Evolutionary conservation across 2,888 invertebrate species (phyloP), one percentile per base, ranked within the genome.

Genomic region (Mactromeris polynyma): DNA sequence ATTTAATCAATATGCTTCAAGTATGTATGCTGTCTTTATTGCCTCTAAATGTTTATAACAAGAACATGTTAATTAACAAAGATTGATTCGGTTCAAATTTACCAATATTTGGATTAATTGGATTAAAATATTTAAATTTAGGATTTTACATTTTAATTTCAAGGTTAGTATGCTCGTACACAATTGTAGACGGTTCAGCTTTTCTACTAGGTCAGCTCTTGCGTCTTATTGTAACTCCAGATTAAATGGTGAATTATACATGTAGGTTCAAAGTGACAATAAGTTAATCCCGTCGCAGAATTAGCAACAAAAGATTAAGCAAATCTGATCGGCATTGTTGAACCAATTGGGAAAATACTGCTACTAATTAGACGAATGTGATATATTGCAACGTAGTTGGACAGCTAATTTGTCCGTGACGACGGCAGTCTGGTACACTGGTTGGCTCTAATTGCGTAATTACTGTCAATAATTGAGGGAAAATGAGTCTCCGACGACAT

Each of bases 401-500:
- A 26, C 58, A 7, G 3, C 21, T 26, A 21, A 9, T 0, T 4
- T 64, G n/a, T 64, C 58, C 58, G 26, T 64, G 26, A 9, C 58
- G n/a, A 64, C 58, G 26, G 26, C 6, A 6, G 2, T 11, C 17
- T n/a, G 58, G 26, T n/a, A 6, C 7, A 26, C 58, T 64, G 6
- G 9, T 64, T 26, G 26, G 26, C 58, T 64, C n/a, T n/a, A 6
- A 3, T 64, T 26, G 11, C 58, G 11, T 58, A 26, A 64, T 26
- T 9, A 4, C 26, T 11, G 58, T 7, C 0, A 9, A 26, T 26
- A 64, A 19, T 64, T 9, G 26, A 64, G 46, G n/a, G 26, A 64
- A 26, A 3, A 88, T 88, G 88, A 85, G 78, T 42, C 40, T 82
- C 21, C 85, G 89, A 7, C 26, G 78, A n/a, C 54, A 80, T 54